phyloP scores from a whole-genome alignment of 2,888 invertebrate species.

The Prenolepis imparis region DNA sequence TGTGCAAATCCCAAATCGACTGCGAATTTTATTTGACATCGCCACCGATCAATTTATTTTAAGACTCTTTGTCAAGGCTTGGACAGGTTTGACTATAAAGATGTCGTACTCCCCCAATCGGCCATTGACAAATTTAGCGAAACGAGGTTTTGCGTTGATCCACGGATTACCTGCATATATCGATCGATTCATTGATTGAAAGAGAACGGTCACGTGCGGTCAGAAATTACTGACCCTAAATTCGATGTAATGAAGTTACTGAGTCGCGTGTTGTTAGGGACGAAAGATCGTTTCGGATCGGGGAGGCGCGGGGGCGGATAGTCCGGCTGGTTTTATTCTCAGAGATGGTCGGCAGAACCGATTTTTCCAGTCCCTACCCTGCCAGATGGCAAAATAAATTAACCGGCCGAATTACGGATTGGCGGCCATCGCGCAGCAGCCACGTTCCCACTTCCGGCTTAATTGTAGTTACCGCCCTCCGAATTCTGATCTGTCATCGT shows the following conservation, averaged over 20 bases:
- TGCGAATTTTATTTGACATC: constrained; percentile 18
- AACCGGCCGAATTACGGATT: constrained; percentile 60
- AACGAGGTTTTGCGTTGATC: constrained; percentile 35
- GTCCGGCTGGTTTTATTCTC: constrained; percentile 34
- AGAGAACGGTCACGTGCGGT: constrained; percentile 34
- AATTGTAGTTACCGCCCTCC: constrained; percentile 57
- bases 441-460: constrained; percentile 63
- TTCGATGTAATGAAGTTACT: constrained; percentile 52
- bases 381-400: constrained; percentile 71
- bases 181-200: constrained; percentile 44
- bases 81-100: background rate
- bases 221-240: constrained; percentile 41
- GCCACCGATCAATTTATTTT: constrained; percentile 10
- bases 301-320: background rate
- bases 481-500: constrained; percentile 57
- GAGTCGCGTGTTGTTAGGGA: constrained; percentile 41
- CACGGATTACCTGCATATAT: constrained; percentile 33
- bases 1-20: constrained; percentile 12
- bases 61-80: constrained; percentile 16
- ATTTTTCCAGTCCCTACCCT: constrained; percentile 51
- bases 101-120: background rate
- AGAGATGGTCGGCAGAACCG: constrained; percentile 18
- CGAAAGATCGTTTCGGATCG: constrained; percentile 15
- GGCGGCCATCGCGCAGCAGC: constrained; percentile 48
- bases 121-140: constrained; percentile 40